Evolutionary conservation across 1,140 invertebrate species (phyloP).

Genomic region (Portunus trituberculatus): DNA sequence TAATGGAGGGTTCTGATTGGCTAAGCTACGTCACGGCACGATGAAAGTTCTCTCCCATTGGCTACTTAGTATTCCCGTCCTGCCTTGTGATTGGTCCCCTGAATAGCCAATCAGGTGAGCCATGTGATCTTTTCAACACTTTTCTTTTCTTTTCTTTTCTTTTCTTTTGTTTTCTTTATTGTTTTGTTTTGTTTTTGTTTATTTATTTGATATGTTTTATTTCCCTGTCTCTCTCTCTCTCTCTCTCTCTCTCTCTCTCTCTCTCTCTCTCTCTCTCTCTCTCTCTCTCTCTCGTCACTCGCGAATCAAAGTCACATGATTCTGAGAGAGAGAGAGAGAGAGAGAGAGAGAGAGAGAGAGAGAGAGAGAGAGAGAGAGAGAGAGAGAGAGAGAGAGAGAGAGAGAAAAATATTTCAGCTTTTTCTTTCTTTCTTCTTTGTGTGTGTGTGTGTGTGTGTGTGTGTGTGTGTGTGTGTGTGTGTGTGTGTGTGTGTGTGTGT

Average conservation of each 20-base stretch:
- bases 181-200: background rate
- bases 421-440: too few relatives aligned
- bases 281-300: background rate
- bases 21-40: too few relatives aligned
- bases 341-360: too few relatives aligned
- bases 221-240: background rate
- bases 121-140: too few relatives aligned
- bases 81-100: too few relatives aligned
- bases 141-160: background rate
- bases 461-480: background rate
- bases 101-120: too few relatives aligned
- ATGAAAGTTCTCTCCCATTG: too few relatives aligned
- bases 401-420: background rate
- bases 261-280: constrained; percentile 30
- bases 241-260: constrained; percentile 18
- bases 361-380: constrained; percentile 17
- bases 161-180: background rate
- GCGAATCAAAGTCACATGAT: background rate
- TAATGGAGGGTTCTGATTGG: too few relatives aligned
- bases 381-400: constrained; percentile 18
- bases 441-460: too few relatives aligned
- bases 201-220: background rate
- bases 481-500: constrained; percentile 20
- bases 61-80: too few relatives aligned
- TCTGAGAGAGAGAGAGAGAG: background rate